Evolutionary conservation across 2,797 vertebrate species (phyloP), one percentile per base, ranked within the genome.

Genomic region (Adrianichthys oophorus): DNA sequence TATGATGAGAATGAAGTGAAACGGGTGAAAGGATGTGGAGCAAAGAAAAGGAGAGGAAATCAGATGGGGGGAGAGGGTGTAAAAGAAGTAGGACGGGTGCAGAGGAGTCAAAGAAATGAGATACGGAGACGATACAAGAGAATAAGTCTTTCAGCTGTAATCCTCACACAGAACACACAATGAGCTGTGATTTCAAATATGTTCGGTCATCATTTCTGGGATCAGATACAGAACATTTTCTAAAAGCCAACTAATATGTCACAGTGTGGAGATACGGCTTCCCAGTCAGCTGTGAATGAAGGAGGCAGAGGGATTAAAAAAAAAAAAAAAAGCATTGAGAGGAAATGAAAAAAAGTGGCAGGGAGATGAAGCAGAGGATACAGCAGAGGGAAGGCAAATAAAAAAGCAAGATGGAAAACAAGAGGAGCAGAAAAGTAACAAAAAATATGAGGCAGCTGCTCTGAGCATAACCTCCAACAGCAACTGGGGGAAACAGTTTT

Each of bases 261-360:
- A 67, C 45, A 48, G 62, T 50, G 19, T 17, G 44, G 21, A 0
- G 45, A 78, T 43, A 49, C 0, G 40, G 48, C 48, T 61, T 56
- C 50, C 52, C 54, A 73, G 59, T 71, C 69, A 63, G 56, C 67
- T 19, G 6, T 7, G 58, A 50, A 47, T 43, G 69, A 75, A 37
- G 32, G 56, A 61, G 16, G 50, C 15, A 40, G 40, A 55, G 47
- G 17, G 41, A 46, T 56, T 37, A 37, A 44, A 24, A 46, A 37
- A 56, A 49, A 48, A 32, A 43, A 24, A 46, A 19, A 48, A 37
- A 29, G 40, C 16, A 29, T 41, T 17, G 47, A 65, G 69, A 78
- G 72, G 83, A 83, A 83, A 85, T 83, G 76, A 82, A 81, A 57
- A 74, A 48, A 68, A 48, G 48, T 15, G 57, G 26, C 29, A 70